Evolutionary conservation across 2,888 invertebrate species (phyloP).

Genomic region (Glyphotaelius pellucidus): DNA sequence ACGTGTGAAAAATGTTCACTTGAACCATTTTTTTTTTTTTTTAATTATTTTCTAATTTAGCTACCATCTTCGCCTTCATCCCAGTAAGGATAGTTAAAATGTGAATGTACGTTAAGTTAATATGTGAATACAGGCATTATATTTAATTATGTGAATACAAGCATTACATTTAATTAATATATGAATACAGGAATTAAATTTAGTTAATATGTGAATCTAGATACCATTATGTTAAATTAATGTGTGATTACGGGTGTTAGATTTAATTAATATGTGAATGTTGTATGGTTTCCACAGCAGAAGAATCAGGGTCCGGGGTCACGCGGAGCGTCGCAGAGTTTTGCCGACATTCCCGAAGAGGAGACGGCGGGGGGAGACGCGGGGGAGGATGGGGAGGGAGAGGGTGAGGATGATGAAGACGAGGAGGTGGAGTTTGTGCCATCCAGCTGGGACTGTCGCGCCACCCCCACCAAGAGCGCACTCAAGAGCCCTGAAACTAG

Average conservation of each 20-base stretch:
- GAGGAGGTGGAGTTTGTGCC: constrained; percentile 87
- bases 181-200: background rate
- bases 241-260: no score
- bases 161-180: background rate
- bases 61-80: no score
- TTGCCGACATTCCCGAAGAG: constrained; percentile 50
- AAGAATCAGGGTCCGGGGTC: constrained; percentile 33
- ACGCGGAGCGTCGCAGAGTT: constrained; percentile 34
- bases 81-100: background rate
- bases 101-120: no score
- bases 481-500: constrained; percentile 77
- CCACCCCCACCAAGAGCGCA: constrained; percentile 86
- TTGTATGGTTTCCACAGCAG: constrained; percentile 28
- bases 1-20: no score
- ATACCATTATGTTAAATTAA: no score
- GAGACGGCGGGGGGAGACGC: background rate
- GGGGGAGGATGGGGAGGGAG: constrained; percentile 74
- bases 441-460: constrained; percentile 88
- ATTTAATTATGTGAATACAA: background rate
- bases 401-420: constrained; percentile 79
- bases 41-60: no score
- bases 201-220: background rate
- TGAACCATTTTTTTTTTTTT: no score
- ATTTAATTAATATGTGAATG: background rate
- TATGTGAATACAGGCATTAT: background rate